Evolutionary conservation across 2,113 vertebrate genomes (phyloP).

Genomic region (Callorhinus ursinus): DNA sequence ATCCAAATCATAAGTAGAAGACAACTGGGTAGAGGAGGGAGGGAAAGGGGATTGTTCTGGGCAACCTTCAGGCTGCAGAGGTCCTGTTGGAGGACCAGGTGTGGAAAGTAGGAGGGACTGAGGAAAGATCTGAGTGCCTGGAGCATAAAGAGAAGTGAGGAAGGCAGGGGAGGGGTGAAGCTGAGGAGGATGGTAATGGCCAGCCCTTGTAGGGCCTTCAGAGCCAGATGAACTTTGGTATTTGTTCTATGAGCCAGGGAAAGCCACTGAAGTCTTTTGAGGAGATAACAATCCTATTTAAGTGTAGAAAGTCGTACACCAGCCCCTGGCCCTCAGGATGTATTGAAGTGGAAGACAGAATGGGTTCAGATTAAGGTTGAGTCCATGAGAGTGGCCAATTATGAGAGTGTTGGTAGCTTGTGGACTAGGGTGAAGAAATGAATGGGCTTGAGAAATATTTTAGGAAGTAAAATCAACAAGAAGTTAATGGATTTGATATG

Average conservation of each 20-base stretch:
- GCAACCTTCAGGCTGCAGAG: not conserved
- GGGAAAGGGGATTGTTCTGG: not conserved
- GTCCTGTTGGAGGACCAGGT: not conserved
- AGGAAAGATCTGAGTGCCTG: not conserved
- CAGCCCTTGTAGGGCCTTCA: not conserved
- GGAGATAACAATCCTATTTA: not conserved
- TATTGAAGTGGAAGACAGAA: not conserved
- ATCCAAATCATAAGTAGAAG: constrained; percentile 16
- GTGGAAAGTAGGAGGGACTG: not conserved
- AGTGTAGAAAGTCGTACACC: not conserved
- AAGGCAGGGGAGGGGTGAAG: not conserved
- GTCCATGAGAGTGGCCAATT: not conserved
- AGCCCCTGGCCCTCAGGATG: not conserved
- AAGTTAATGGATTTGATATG: not conserved
- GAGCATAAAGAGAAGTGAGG: not conserved
- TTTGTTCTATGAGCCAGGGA: not conserved
- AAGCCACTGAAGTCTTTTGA: not conserved
- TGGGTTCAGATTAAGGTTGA: not conserved
- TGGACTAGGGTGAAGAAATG: not conserved
- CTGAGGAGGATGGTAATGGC: not conserved
- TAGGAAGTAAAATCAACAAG: not conserved
- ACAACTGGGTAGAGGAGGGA: not conserved
- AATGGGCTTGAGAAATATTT: constrained; percentile 48
- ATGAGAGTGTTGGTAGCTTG: not conserved
- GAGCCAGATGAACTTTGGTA: not conserved